Conservation (phyloP, 2,113 vertebrate genomes). For the Grantiella picta region DNA sequence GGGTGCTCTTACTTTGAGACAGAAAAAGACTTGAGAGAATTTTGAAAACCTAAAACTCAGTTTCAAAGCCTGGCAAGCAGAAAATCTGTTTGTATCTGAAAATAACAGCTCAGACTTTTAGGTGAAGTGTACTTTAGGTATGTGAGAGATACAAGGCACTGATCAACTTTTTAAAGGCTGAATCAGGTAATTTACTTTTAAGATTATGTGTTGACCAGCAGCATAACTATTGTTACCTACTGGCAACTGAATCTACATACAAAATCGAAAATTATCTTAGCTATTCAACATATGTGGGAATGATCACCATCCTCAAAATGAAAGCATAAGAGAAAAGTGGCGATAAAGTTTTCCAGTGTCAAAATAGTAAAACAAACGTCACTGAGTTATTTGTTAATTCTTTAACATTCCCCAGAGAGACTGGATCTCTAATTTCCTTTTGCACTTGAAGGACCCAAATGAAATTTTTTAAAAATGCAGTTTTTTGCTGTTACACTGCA, state of each 20-base stretch:
- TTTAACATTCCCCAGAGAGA: not conserved
- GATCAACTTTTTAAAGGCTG: not conserved
- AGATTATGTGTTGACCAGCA: not conserved
- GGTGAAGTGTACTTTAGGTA: not conserved
- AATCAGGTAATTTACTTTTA: not conserved
- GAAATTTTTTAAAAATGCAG: accelerated
- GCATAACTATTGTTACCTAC: not conserved
- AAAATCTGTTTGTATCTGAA: not conserved
- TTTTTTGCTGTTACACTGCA: not conserved
- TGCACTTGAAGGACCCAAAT: not conserved
- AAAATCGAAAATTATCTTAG: not conserved
- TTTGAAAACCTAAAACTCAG: not conserved
- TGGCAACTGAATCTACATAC: not conserved
- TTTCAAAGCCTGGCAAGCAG: not conserved
- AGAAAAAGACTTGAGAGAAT: not conserved
- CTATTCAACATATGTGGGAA: not conserved
- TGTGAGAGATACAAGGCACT: not conserved
- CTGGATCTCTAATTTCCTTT: not conserved
- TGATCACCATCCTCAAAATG: not conserved
- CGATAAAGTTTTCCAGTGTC: not conserved
- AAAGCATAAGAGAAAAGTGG: not conserved
- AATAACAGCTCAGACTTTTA: not conserved
- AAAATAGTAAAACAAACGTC: not conserved
- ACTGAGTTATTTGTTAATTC: not conserved
- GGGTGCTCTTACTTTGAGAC: not conserved